Conservation (phyloP, 2,113 vertebrate genomes). For the Cromileptes altivelis region DNA sequence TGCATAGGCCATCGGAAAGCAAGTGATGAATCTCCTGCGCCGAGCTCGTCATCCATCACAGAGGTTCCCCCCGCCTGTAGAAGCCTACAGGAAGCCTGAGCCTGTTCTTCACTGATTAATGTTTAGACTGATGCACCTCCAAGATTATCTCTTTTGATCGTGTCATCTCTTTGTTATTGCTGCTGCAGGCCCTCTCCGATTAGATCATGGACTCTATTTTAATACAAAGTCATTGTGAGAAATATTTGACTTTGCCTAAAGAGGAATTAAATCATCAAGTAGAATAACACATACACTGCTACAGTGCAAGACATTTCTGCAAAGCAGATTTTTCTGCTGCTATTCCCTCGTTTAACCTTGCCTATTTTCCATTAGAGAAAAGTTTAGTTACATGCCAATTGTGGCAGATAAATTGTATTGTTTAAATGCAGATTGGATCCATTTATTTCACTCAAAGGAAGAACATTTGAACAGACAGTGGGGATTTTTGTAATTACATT, state of each 20-base stretch:
- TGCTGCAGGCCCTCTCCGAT: constrained; percentile 61
- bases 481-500: constrained; percentile 79
- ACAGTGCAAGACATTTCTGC: constrained; percentile 5
- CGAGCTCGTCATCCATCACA: constrained; percentile 73
- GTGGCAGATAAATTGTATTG: constrained; percentile 63
- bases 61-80: constrained; percentile 11
- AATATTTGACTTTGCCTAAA: constrained; percentile 60
- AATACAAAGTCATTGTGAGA: constrained; percentile 57
- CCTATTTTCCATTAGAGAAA: constrained; percentile 52
- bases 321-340: constrained; percentile 22
- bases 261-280: constrained; percentile 53
- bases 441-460: constrained; percentile 57
- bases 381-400: constrained; percentile 52
- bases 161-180: constrained; percentile 76
- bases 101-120: constrained; percentile 73
- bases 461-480: constrained; percentile 63
- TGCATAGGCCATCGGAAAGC: constrained; percentile 64
- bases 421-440: constrained; percentile 74
- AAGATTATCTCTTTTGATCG: constrained; percentile 76
- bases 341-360: constrained; percentile 29
- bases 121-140: constrained; percentile 63
- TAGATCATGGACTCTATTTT: constrained; percentile 58
- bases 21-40: constrained; percentile 73
- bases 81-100: constrained; percentile 61
- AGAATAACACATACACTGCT: constrained; percentile 33